Conservation (phyloP, 2,888 invertebrate species). For the Mythimna vitellina region DNA sequence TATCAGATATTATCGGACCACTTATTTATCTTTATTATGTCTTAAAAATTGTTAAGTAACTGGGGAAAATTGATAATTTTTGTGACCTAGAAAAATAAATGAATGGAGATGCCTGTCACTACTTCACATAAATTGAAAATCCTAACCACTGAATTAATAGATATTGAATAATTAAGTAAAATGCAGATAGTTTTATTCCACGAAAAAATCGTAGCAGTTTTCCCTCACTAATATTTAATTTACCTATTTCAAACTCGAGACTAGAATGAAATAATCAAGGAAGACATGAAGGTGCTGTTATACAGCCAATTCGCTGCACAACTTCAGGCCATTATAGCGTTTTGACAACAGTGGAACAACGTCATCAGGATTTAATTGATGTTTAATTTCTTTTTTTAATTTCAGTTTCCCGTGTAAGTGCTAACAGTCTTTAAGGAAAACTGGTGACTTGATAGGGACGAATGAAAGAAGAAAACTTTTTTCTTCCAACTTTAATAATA, state of each 20-base stretch:
- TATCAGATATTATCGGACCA: conserved; percentile 63
- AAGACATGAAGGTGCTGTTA: neutral
- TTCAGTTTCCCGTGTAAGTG: too few relatives aligned
- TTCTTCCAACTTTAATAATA: too few relatives aligned
- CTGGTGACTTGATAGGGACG: neutral
- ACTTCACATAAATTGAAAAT: neutral
- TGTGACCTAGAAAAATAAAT: conserved; percentile 17
- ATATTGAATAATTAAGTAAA: too few relatives aligned
- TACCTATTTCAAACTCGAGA: neutral
- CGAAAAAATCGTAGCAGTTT: too few relatives aligned
- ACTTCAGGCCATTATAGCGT: too few relatives aligned
- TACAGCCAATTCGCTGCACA: neutral
- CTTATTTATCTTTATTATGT: conserved; percentile 60
- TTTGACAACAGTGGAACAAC: too few relatives aligned
- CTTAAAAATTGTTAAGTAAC: conserved; percentile 28
- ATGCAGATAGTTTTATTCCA: too few relatives aligned
- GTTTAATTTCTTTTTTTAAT: too few relatives aligned
- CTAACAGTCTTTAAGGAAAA: neutral
- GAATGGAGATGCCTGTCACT: neutral
- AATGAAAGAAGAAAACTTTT: too few relatives aligned
- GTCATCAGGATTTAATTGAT: too few relatives aligned
- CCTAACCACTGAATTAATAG: neutral
- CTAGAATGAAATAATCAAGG: neutral
- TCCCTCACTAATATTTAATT: too few relatives aligned
- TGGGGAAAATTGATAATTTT: conserved; percentile 7